Base-by-base conservation (phyloP, 2,113 vertebrate genomes). In the Phalacrocorax aristotelis region DNA sequence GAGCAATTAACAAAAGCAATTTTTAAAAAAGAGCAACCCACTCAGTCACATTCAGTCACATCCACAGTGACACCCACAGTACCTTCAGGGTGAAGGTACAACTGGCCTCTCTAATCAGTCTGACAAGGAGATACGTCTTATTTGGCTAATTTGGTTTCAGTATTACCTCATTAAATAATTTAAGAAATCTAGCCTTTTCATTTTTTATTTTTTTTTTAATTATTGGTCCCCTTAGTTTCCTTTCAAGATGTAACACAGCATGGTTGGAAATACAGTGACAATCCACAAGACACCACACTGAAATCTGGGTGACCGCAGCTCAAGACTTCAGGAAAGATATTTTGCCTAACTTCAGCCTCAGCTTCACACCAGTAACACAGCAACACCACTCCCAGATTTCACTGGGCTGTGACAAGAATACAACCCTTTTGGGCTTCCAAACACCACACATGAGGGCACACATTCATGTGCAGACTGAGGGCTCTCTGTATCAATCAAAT, bases 381-480 rank as follows among this genome's bases (percentile, higher is more conserved):
- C 19, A 80, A n/a, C n/a, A 58, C 2, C 7, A 62, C 10, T 34
- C 25, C 26, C 29, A 54, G 27, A 68, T 87, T 77, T 83, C 64
- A 42, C 10, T 11, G 30, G 20, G 9, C 22, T 83, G 10, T 32
- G 8, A 42, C 18, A 80, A 68, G n/a, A 5, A 55, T 13, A 25
- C 0, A 1, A 70, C 10, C 10, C 4, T 0, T 0, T 27, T 34
- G 16, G 11, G 10, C 38, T 74, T 52, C 32, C n/a, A 55, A 23
- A 23, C 32, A 65, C 10, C 3, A 0, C 6, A 46, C 11, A 18
- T 26, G 30, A 64, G 27, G 15, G 26, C 54, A 38, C 2, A 0
- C 4, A 16, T 27, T 10, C 0, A 0, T 12, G 17, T 12, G 17
- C 36, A 87, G 19, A 44, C 2, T 0, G 0, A 34, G 22, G 18